These are phyloP conservation scores for Himalopsyche japonica DNA, from an alignment of 2,888 invertebrate genomes.

Conservation along the genomic window DNA sequence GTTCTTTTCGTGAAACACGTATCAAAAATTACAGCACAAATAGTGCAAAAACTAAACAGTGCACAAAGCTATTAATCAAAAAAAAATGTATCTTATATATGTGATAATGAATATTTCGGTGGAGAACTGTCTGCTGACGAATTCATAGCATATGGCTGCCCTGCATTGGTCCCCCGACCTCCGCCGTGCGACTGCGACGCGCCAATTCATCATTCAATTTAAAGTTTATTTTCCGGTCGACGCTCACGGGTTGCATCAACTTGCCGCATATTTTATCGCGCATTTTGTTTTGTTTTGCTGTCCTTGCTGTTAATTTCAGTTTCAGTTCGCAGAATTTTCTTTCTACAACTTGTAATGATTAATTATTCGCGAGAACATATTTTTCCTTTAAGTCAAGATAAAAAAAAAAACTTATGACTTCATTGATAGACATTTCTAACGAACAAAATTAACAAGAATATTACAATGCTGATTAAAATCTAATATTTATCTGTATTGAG, in stretches of 20 bases:
- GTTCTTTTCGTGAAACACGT: too few species aligned
- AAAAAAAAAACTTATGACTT: too few species aligned
- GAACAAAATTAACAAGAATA: too few species aligned
- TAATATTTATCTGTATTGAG: too few species aligned
- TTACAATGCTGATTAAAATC: too few species aligned
- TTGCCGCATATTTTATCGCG: neutral
- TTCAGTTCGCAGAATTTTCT: neutral
- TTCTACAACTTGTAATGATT: neutral
- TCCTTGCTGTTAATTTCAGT: neutral
- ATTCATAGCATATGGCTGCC: neutral
- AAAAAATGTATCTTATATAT: too few species aligned
- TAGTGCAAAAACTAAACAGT: too few species aligned
- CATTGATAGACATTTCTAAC: too few species aligned
- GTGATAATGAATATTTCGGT: neutral
- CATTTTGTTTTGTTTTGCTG: neutral
- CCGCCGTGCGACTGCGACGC: neutral
- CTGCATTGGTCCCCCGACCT: neutral
- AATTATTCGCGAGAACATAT: neutral
- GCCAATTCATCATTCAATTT: neutral
- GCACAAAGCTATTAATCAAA: too few species aligned
- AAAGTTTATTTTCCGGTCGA: neutral
- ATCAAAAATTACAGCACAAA: too few species aligned
- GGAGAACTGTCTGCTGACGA: neutral
- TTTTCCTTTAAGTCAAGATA: neutral
- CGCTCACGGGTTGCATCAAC: neutral